Conservation (phyloP, 2,797 vertebrate species). For the Pachyuromys duprasi region DNA sequence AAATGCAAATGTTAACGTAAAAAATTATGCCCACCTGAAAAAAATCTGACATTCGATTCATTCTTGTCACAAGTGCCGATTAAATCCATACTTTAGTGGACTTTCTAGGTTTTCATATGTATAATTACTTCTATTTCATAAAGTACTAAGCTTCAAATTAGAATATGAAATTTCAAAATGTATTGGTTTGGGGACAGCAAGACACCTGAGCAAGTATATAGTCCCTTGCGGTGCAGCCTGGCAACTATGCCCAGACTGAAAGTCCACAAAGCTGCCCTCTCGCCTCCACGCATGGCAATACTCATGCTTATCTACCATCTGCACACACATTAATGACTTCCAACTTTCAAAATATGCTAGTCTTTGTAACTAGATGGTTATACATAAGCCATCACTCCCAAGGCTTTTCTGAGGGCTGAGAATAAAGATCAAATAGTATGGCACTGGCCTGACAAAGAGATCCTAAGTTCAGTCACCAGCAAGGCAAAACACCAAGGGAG, state of each 20-base stretch:
- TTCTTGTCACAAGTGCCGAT: conserved; percentile 14
- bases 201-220: not conserved
- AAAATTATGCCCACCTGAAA: conserved; percentile 15
- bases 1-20: conserved; percentile 39
- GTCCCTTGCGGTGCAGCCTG: not conserved
- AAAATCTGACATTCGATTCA: not conserved
- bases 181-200: not conserved
- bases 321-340: not conserved
- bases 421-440: not conserved
- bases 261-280: not conserved
- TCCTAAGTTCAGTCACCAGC: not conserved
- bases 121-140: conserved; percentile 17
- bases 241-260: not conserved
- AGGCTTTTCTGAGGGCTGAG: too few relatives aligned
- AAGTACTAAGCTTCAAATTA: not conserved
- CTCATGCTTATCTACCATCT: not conserved
- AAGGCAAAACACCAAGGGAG: not conserved
- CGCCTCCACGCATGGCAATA: not conserved
- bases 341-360: too few relatives aligned
- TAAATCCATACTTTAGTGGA: not conserved
- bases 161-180: conserved; percentile 19
- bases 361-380: too few relatives aligned
- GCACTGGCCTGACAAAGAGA: not conserved
- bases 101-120: not conserved
- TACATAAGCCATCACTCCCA: too few relatives aligned